Conservation (phyloP, 2,888 invertebrate genomes). For the Muscina levida region DNA sequence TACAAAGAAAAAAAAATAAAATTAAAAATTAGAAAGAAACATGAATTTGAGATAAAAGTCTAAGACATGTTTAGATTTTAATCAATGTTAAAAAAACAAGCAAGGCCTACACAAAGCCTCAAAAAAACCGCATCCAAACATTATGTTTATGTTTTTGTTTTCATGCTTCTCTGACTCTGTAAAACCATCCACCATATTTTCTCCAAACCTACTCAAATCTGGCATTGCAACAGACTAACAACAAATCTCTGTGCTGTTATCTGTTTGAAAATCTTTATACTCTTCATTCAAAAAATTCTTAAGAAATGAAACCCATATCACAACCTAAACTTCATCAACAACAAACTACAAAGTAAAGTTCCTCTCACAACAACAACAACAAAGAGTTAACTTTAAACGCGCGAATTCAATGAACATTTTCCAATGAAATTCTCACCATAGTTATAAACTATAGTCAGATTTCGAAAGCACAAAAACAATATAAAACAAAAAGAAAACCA, state of each 20-base stretch:
- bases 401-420: constrained; percentile 45
- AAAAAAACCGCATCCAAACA: no score
- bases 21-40: constrained; percentile 38
- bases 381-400: constrained; percentile 58
- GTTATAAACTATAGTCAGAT: constrained; percentile 46
- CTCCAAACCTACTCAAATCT: constrained; percentile 57
- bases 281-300: constrained; percentile 65
- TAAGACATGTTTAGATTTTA: constrained; percentile 14
- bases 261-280: constrained; percentile 57
- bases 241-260: constrained; percentile 63
- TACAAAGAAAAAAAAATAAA: constrained; percentile 38
- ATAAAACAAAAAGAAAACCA: neutral
- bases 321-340: constrained; percentile 58
- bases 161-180: no score
- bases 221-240: constrained; percentile 41
- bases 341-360: constrained; percentile 47
- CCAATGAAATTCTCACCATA: constrained; percentile 63
- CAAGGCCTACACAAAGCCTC: neutral
- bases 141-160: no score
- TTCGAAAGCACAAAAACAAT: neutral
- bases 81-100: constrained; percentile 39
- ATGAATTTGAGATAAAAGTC: no score
- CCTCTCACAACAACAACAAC: constrained; percentile 11
- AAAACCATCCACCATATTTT: constrained; percentile 12
- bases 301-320: constrained; percentile 69